A percentile compares a stretch with the other conserved stretches of the same genome.
phyloP scores from a whole-genome alignment of 2,797 vertebrate genomes.

The Argyrosomus regius region DNA sequence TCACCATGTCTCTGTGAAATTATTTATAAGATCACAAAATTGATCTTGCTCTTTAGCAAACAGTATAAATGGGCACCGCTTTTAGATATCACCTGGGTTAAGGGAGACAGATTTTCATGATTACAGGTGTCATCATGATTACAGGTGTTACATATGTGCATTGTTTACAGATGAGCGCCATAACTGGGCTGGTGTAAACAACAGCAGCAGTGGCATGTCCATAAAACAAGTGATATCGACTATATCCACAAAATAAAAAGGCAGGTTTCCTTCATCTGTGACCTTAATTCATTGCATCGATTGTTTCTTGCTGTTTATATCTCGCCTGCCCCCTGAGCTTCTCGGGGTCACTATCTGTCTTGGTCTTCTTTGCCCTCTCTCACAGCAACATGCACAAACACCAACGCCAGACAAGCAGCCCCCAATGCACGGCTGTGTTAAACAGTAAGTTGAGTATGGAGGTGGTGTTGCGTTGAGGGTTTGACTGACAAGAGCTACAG shows the following conservation, averaged over 20 bases:
- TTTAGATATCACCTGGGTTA: neutral
- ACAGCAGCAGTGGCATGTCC: neutral
- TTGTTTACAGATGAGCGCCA: neutral
- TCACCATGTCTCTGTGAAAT: neutral
- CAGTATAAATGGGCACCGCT: too few relatives aligned
- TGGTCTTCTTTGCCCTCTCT: neutral
- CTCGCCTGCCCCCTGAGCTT: conserved; percentile 11
- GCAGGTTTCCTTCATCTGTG: neutral
- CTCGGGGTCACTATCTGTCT: conserved; percentile 9
- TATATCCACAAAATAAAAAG: neutral
- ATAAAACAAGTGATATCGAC: neutral
- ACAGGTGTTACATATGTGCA: conserved; percentile 15
- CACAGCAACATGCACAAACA: neutral
- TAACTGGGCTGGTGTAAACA: conserved; percentile 16
- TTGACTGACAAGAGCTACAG: conserved; percentile 49
- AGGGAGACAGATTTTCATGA: neutral
- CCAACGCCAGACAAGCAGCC: neutral
- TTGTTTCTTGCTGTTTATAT: neutral
- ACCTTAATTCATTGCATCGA: neutral
- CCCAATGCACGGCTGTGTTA: neutral
- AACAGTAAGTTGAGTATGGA: conserved; percentile 19
- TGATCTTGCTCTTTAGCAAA: too few relatives aligned
- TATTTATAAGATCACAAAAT: neutral
- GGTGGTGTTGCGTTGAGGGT: conserved; percentile 13
- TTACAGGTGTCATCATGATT: neutral